These are phyloP conservation scores for Orchesella flavescens DNA, from an alignment of 2,888 invertebrate genomes.

Conservation along the genomic window DNA sequence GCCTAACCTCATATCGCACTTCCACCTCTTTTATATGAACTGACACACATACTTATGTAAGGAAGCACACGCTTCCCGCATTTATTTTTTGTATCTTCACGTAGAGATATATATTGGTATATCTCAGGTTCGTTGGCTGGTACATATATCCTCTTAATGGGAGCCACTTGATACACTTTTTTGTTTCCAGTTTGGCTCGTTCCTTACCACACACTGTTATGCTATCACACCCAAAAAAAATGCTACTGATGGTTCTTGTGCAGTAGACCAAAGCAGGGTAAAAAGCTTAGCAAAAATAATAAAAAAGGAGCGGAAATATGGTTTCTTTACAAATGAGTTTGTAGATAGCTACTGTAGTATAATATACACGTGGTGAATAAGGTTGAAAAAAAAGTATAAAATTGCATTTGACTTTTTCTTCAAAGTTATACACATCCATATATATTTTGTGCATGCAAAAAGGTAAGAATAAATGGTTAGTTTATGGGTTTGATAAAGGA, in stretches of 20 bases:
- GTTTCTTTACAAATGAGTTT: background rate
- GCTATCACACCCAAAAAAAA: background rate
- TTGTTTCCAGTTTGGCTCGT: constrained; percentile 16
- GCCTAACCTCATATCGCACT: background rate
- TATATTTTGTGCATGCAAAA: background rate
- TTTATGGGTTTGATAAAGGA: background rate
- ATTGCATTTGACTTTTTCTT: constrained; percentile 25
- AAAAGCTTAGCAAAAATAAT: constrained; percentile 8
- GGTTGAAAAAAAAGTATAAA: constrained; percentile 14
- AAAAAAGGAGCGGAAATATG: constrained; percentile 2
- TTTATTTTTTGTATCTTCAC: background rate
- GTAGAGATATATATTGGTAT: background rate
- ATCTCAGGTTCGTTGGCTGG: background rate
- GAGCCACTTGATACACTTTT: constrained; percentile 18
- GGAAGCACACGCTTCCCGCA: background rate
- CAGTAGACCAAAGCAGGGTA: constrained; percentile 1
- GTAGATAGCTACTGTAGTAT: too few relatives aligned
- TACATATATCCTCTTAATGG: background rate
- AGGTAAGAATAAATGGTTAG: background rate
- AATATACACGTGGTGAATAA: too few relatives aligned
- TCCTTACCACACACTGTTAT: background rate
- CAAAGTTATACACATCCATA: background rate
- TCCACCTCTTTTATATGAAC: too few relatives aligned
- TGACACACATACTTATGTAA: background rate
- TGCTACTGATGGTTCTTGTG: constrained; percentile 4